Conservation (phyloP, 2,888 invertebrate species). For the Drosophila mayaguana region DNA sequence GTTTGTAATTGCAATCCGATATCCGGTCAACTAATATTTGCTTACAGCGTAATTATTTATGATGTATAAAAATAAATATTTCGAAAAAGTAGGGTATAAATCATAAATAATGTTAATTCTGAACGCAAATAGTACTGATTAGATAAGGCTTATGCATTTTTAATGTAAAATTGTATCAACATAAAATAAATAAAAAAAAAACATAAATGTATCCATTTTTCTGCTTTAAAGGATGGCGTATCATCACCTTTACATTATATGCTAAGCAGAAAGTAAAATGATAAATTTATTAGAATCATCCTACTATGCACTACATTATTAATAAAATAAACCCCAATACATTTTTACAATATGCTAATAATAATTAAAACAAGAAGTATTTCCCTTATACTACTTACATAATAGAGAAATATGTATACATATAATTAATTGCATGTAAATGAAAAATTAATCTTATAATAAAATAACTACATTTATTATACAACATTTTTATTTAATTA, state of each 20-base stretch:
- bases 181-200: neutral
- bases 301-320: conserved; percentile 38
- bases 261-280: conserved; percentile 6
- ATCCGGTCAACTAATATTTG: neutral
- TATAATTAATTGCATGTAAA: conserved; percentile 41
- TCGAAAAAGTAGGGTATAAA: conserved; percentile 20
- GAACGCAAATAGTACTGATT: conserved; percentile 73
- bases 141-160: conserved; percentile 73
- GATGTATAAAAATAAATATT: conserved; percentile 5
- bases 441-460: conserved; percentile 44
- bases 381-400: conserved; percentile 22
- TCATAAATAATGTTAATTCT: conserved; percentile 36
- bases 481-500: neutral
- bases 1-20: neutral
- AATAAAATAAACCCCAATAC: conserved; percentile 24
- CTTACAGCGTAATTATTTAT: neutral
- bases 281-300: conserved; percentile 26
- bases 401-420: conserved; percentile 28
- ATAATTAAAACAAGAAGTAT: conserved; percentile 27
- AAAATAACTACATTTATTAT: conserved; percentile 36
- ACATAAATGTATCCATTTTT: conserved; percentile 22
- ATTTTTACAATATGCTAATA: conserved; percentile 33
- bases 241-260: conserved; percentile 23
- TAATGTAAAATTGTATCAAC: conserved; percentile 55
- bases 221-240: conserved; percentile 34